These are phyloP conservation scores for Xylocopa sonorina DNA, from an alignment of 1,140 invertebrate species.

Conservation along the genomic window DNA sequence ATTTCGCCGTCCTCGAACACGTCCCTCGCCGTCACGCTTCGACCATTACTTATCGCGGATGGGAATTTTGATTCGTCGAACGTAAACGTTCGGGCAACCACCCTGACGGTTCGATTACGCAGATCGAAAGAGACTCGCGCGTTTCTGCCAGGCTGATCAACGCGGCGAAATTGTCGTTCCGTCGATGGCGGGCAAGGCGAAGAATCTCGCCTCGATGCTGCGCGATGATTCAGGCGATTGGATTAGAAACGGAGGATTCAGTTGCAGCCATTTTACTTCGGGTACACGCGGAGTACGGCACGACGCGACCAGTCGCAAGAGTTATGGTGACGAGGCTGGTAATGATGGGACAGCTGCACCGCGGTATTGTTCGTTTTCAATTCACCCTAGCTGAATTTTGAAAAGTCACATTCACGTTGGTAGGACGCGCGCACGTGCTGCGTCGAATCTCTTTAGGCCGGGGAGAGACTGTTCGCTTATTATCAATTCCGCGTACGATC, in stretches of 20 bases:
- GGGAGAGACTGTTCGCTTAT: conserved; percentile 22
- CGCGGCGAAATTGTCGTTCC: neutral
- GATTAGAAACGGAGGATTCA: conserved; percentile 18
- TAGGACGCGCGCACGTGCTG: conserved; percentile 53
- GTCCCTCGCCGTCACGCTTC: neutral
- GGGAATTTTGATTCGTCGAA: neutral
- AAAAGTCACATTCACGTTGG: conserved; percentile 74
- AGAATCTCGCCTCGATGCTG: neutral
- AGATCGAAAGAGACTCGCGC: neutral
- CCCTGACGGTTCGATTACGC: neutral
- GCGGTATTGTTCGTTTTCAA: conserved; percentile 73
- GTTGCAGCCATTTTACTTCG: neutral
- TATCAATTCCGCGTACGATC: conserved; percentile 23
- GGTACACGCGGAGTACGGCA: conserved; percentile 11
- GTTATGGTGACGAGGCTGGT: conserved; percentile 64
- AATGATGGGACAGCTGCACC: conserved; percentile 76
- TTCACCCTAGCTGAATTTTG: conserved; percentile 77
- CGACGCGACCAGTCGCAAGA: conserved; percentile 50
- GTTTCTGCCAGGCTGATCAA: neutral
- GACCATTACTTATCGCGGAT: conserved; percentile 23
- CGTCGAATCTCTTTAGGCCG: conserved; percentile 12
- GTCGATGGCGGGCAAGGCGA: neutral
- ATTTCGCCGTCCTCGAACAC: conserved; percentile 70
- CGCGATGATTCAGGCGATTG: neutral
- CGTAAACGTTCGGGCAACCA: neutral